Percentiles rank a stretch among this genome's conserved stretches.
phyloP scores from a whole-genome alignment of 1,140 invertebrate species.

The Epicauta chinensis region DNA sequence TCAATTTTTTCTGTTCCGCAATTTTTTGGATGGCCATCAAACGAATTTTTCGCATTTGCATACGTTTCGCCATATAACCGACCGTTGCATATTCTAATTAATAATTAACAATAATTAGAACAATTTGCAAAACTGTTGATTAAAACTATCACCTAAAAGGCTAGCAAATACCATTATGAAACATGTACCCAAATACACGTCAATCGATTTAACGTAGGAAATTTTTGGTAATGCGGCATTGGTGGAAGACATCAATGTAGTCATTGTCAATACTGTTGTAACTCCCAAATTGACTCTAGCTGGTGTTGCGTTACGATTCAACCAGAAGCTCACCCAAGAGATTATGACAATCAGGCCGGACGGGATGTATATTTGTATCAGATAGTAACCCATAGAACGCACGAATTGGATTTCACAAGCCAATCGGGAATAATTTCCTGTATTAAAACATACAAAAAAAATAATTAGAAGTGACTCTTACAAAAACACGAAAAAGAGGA shows the following conservation, averaged over 20 bases:
- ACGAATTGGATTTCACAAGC: slow-evolving; percentile 97
- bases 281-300: slow-evolving; percentile 94
- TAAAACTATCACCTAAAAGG: slow-evolving; percentile 67
- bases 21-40: slow-evolving; percentile 83
- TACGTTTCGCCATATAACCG: slow-evolving; percentile 91
- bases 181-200: slow-evolving; percentile 96
- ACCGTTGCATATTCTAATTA: slow-evolving; percentile 85
- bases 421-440: slow-evolving; percentile 97
- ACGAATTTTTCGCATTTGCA: slow-evolving; percentile 89
- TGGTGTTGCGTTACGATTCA: slow-evolving; percentile 92
- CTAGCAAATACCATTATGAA: slow-evolving; percentile 98
- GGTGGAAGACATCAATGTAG: slow-evolving; percentile 96
- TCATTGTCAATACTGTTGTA: slow-evolving; percentile 97
- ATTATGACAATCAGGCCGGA: slow-evolving; percentile 98
- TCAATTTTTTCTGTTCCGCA: slow-evolving; percentile 80
- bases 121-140: background rate
- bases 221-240: slow-evolving; percentile 97
- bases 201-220: slow-evolving; percentile 97
- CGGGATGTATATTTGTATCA: slow-evolving; percentile 99
- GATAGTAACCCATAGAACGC: slow-evolving; percentile 96
- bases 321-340: slow-evolving; percentile 87
- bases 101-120: background rate
- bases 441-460: slow-evolving; percentile 20
- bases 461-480: background rate
- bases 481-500: too few species aligned